phyloP scores from a whole-genome alignment of 64 coral and sea anemone species.

The Actinia tenebrosa region DNA sequence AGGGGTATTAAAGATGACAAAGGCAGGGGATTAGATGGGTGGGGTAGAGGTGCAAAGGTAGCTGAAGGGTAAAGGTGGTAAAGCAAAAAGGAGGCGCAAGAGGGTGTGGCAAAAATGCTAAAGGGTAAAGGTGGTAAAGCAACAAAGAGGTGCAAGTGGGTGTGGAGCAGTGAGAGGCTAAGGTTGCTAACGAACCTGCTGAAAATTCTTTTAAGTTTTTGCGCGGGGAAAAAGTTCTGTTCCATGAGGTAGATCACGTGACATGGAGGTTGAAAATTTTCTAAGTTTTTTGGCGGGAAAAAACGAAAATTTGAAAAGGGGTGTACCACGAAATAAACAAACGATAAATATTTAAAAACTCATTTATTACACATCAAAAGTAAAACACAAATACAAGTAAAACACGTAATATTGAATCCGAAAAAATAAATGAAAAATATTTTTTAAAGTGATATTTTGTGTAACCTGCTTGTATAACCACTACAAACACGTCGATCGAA shows the following conservation, averaged over 20 bases:
- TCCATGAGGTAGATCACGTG: too few species aligned
- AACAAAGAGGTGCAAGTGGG: neutral
- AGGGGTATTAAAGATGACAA: neutral
- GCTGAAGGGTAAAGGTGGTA: neutral
- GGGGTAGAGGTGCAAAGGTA: neutral
- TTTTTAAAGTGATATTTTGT: too few species aligned
- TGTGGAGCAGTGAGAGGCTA: neutral
- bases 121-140: neutral
- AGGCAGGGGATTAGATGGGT: neutral
- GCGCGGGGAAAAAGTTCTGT: neutral
- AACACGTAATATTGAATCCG: too few species aligned
- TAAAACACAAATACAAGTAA: too few species aligned
- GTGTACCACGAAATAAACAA: neutral
- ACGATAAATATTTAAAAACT: neutral
- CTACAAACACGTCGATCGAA: too few species aligned
- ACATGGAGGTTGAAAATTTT: neutral
- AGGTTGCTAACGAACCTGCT: neutral
- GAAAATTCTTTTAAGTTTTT: neutral
- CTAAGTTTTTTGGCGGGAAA: constrained; percentile 5
- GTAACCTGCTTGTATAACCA: too few species aligned
- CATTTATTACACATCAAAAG: neutral
- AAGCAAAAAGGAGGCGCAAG: too few species aligned
- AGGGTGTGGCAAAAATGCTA: too few species aligned
- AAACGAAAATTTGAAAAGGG: neutral
- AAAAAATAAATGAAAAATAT: too few species aligned